phyloP scores from a whole-genome alignment of 2,113 vertebrate species.

The Cheilinus undulatus region DNA sequence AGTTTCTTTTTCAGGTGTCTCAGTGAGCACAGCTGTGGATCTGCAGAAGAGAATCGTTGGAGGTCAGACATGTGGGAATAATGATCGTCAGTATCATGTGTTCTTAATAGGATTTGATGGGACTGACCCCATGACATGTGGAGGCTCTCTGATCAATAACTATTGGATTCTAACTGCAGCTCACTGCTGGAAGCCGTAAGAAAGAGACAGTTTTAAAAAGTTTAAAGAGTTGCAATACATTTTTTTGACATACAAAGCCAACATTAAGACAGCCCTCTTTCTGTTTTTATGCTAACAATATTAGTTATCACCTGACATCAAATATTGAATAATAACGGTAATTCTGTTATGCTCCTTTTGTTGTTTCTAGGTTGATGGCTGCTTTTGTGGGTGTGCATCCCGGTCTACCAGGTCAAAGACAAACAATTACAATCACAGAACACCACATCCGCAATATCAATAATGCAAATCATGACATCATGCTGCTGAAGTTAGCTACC shows the following conservation, averaged over 20 bases:
- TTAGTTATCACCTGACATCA: too few relatives aligned
- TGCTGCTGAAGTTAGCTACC: neutral
- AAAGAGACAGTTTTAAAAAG: too few relatives aligned
- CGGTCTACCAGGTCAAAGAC: too few relatives aligned
- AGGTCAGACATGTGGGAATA: rapidly evolving
- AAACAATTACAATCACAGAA: neutral
- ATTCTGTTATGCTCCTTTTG: too few relatives aligned
- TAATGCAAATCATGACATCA: neutral
- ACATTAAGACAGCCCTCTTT: too few relatives aligned
- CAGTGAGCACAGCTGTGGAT: slow-evolving; percentile 4
- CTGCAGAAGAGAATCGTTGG: slow-evolving; percentile 27
- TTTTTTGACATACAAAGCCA: too few relatives aligned
- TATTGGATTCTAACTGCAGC: slow-evolving; percentile 45
- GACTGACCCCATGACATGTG: neutral
- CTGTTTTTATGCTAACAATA: too few relatives aligned
- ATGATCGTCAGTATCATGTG: neutral
- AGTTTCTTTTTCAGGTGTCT: slow-evolving; percentile 7
- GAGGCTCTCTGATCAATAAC: slow-evolving; percentile 32
- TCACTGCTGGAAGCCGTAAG: slow-evolving; percentile 22
- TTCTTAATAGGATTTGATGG: neutral
- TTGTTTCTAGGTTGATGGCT: too few relatives aligned
- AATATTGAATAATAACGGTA: too few relatives aligned
- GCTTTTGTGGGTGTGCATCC: too few relatives aligned
- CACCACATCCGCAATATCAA: too few relatives aligned
- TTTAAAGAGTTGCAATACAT: too few relatives aligned